These are phyloP conservation scores for Andinoacara biseriatus DNA, from an alignment of 2,113 vertebrate genomes.

Conservation along the genomic window DNA sequence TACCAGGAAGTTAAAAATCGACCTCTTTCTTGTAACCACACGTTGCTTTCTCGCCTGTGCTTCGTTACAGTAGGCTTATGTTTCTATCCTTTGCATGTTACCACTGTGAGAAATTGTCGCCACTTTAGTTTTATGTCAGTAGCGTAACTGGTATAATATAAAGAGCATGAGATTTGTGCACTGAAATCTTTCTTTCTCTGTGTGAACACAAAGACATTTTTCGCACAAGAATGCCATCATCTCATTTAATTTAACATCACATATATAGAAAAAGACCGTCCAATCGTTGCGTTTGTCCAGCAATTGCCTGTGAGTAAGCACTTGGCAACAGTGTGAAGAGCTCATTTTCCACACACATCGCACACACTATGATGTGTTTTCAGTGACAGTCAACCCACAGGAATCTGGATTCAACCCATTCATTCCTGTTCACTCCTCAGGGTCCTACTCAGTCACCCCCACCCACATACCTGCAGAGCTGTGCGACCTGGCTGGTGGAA, in stretches of 20 bases:
- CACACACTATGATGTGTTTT: conserved; percentile 15
- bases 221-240: background rate
- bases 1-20: conserved; percentile 70
- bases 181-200: background rate
- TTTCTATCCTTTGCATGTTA: background rate
- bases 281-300: background rate
- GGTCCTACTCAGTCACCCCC: conserved; percentile 8
- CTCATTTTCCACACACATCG: background rate
- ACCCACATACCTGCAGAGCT: conserved; percentile 42
- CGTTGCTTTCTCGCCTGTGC: conserved; percentile 8
- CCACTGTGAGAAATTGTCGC: background rate
- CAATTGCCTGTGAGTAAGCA: background rate
- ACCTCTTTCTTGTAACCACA: conserved; percentile 69
- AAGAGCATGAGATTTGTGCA: too few relatives aligned
- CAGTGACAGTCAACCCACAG: conserved; percentile 20
- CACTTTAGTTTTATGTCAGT: background rate
- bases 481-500: conserved; percentile 24
- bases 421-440: conserved; percentile 26
- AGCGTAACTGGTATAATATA: background rate
- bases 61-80: background rate
- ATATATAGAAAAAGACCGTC: background rate
- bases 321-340: background rate
- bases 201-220: conserved; percentile 15
- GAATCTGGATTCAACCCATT: conserved; percentile 32
- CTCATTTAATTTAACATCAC: background rate